These are phyloP conservation scores for Enchytraeus crypticus DNA, from an alignment of 2,888 invertebrate genomes.

Conservation along the genomic window DNA sequence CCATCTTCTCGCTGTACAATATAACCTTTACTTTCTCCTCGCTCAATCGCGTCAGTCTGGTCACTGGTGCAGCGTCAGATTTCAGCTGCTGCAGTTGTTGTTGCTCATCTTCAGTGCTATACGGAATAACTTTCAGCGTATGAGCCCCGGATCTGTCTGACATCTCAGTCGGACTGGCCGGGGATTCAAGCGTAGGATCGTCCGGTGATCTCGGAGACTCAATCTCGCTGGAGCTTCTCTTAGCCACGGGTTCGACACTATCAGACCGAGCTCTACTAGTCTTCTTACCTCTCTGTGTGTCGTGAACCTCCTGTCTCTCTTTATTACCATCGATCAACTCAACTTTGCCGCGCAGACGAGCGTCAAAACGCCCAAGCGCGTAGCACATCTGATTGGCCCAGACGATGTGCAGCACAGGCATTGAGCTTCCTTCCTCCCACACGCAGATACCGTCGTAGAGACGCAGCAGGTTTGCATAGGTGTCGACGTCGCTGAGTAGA, in stretches of 20 bases:
- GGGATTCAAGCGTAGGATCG: no score
- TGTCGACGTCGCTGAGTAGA: conserved; percentile 82
- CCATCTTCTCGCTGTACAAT: no score
- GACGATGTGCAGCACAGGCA: conserved; percentile 87
- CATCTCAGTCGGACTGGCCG: no score
- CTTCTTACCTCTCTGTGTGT: not conserved
- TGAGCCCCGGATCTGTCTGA: no score
- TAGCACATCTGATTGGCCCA: conserved; percentile 91
- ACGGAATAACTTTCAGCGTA: no score
- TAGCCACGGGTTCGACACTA: not conserved
- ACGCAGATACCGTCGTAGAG: conserved; percentile 95
- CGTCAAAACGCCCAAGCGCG: conserved; percentile 67
- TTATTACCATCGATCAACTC: no score
- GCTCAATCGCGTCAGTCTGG: no score
- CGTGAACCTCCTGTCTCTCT: not conserved
- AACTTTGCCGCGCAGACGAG: conserved; percentile 18
- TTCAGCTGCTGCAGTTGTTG: no score
- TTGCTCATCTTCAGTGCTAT: no score
- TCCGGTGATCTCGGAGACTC: not conserved
- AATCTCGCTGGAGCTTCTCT: not conserved
- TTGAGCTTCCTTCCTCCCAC: conserved; percentile 92
- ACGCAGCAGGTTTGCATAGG: conserved; percentile 76
- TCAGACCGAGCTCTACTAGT: not conserved
- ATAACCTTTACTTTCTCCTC: no score
- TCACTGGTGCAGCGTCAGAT: no score